Percentiles rank a stretch among this genome's conserved stretches.
These are phyloP conservation scores for Lapara coniferarum DNA, from an alignment of 2,888 invertebrate genomes.

Conservation along the genomic window DNA sequence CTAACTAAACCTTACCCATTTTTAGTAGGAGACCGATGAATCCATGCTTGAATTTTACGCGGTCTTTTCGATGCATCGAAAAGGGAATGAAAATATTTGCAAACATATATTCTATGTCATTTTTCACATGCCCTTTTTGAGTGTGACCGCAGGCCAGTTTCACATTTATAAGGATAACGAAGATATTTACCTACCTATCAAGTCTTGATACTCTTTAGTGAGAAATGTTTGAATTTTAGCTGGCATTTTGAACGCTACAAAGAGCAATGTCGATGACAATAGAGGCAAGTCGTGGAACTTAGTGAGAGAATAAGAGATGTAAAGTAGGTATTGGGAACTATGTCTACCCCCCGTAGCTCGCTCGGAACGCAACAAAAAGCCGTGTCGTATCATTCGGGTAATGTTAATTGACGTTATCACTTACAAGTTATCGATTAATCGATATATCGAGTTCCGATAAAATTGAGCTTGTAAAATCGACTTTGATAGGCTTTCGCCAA, in stretches of 20 bases:
- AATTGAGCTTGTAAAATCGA: conserved; percentile 82
- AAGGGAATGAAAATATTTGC: neutral
- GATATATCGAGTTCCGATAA: conserved; percentile 67
- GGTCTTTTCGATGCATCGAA: neutral
- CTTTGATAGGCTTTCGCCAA: conserved; percentile 61
- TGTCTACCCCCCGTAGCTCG: conserved; percentile 52
- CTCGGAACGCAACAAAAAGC: conserved; percentile 36
- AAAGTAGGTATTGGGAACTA: conserved; percentile 25
- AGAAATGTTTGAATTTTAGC: neutral
- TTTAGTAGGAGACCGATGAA: neutral
- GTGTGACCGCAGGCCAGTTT: neutral
- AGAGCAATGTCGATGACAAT: conserved; percentile 41
- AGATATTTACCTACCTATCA: too few relatives aligned
- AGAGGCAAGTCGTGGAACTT: conserved; percentile 46
- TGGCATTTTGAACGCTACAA: neutral
- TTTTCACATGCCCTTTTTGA: neutral
- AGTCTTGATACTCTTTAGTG: too few relatives aligned
- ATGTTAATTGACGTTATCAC: conserved; percentile 76
- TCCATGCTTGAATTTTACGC: neutral
- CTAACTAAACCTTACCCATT: neutral
- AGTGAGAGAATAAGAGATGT: conserved; percentile 35
- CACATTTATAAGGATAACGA: neutral
- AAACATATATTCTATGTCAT: conserved; percentile 19
- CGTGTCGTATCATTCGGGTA: conserved; percentile 39
- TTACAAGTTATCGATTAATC: conserved; percentile 75